Evolutionary conservation across 2,888 invertebrate species (phyloP).

Genomic region (Oxycera nigricornis): DNA sequence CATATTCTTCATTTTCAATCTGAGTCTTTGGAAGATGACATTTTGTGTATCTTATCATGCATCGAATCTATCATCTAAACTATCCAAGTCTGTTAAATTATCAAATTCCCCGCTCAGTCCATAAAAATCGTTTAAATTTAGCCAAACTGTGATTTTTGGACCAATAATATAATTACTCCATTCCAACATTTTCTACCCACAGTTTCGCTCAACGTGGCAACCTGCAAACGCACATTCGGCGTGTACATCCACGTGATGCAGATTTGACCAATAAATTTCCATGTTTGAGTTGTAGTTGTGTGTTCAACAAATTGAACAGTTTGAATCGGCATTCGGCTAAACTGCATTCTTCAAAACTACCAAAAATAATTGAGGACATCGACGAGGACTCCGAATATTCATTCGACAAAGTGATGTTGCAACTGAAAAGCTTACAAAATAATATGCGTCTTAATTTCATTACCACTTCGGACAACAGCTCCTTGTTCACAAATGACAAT

Average conservation of each 20-base stretch:
- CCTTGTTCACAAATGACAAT: background rate
- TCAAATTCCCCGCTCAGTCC: too few relatives aligned
- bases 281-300: slow-evolving; percentile 44
- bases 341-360: slow-evolving; percentile 43
- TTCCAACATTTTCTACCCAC: too few relatives aligned
- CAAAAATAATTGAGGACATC: background rate
- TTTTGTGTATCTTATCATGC: too few relatives aligned
- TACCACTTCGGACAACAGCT: background rate
- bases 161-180: too few relatives aligned
- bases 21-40: too few relatives aligned
- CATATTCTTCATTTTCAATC: too few relatives aligned
- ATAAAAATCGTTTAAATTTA: too few relatives aligned
- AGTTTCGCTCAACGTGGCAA: slow-evolving; percentile 31
- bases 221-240: slow-evolving; percentile 13
- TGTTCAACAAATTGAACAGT: slow-evolving; percentile 49
- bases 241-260: slow-evolving; percentile 15
- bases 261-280: slow-evolving; percentile 33
- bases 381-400: slow-evolving; percentile 36
- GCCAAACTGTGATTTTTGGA: too few relatives aligned
- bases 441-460: slow-evolving; percentile 10
- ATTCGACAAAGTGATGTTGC: slow-evolving; percentile 41
- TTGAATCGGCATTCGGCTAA: slow-evolving; percentile 50
- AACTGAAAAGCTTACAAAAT: slow-evolving; percentile 21
- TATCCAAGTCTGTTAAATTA: too few relatives aligned
- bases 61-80: too few relatives aligned